phyloP scores from a whole-genome alignment of 2,113 vertebrate genomes.

The Pygoscelis antarcticus region DNA sequence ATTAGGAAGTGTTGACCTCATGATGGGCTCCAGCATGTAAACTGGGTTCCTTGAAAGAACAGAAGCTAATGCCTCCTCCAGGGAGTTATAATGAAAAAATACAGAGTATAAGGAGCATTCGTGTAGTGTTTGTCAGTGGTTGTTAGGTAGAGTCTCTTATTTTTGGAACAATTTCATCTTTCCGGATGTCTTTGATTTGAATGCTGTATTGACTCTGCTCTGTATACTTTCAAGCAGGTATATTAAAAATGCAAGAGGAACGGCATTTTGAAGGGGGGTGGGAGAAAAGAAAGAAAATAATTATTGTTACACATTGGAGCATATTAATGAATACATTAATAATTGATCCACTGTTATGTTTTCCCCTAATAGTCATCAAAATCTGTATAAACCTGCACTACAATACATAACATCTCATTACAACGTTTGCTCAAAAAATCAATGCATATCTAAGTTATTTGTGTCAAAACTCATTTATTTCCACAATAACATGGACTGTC shows the following conservation, averaged over 20 bases:
- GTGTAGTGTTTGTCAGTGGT: slow-evolving; percentile 26
- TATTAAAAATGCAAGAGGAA: slow-evolving; percentile 73
- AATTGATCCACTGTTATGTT: slow-evolving; percentile 74
- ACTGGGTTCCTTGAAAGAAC: background rate
- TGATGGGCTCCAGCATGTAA: background rate
- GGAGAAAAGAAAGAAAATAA: slow-evolving; percentile 62
- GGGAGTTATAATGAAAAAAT: slow-evolving; percentile 46
- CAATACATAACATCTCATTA: slow-evolving; percentile 78
- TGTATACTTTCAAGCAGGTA: slow-evolving; percentile 54
- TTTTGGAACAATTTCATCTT: slow-evolving; percentile 35
- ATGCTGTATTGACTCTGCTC: slow-evolving; percentile 21
- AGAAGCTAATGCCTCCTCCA: background rate
- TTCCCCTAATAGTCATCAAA: slow-evolving; percentile 79
- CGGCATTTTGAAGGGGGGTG: slow-evolving; percentile 29
- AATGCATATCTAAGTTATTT: slow-evolving; percentile 87
- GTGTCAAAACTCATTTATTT: slow-evolving; percentile 90
- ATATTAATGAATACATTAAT: slow-evolving; percentile 82
- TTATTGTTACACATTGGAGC: slow-evolving; percentile 75
- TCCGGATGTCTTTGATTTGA: background rate
- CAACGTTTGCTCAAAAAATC: slow-evolving; percentile 81
- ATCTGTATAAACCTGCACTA: slow-evolving; percentile 75
- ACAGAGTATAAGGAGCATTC: background rate
- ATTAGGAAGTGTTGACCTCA: slow-evolving; percentile 34
- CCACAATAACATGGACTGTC: slow-evolving; percentile 84
- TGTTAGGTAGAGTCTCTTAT: background rate